These are phyloP conservation scores for Lasioglossum figueresi DNA, from an alignment of 2,888 invertebrate species.

Conservation along the genomic window DNA sequence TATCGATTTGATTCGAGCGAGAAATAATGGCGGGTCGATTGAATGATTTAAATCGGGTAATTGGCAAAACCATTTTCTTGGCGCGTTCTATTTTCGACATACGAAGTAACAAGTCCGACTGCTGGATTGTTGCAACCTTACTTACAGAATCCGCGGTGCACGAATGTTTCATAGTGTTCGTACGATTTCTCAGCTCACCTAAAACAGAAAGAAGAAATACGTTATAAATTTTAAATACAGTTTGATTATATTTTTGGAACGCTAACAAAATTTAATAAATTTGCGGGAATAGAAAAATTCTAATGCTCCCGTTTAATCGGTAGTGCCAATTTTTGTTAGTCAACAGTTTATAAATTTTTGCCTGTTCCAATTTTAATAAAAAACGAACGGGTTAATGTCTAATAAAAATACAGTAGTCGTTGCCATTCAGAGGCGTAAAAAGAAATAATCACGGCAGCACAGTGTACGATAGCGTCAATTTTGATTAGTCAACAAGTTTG, in stretches of 20 bases:
- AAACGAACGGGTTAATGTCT: too few species aligned
- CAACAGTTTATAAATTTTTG: background rate
- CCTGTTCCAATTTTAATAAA: too few species aligned
- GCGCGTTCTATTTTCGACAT: background rate
- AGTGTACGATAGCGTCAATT: background rate
- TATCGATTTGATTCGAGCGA: background rate
- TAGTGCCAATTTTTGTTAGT: background rate
- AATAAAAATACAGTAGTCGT: too few species aligned
- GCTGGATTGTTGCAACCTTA: background rate
- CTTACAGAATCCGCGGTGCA: background rate
- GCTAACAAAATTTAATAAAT: too few species aligned
- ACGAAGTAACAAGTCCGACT: background rate
- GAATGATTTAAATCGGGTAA: background rate
- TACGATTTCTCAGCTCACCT: constrained; percentile 1
- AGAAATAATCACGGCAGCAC: background rate
- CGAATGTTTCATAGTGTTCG: background rate
- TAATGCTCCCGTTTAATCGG: background rate
- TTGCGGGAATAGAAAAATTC: too few species aligned
- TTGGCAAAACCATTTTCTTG: background rate
- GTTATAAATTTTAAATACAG: background rate
- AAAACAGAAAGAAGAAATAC: background rate
- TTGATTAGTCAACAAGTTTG: background rate
- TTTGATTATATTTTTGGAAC: background rate
- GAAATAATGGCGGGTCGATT: background rate
- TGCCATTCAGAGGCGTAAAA: background rate